Percentiles rank a stretch among this genome's conserved stretches.
phyloP scores from a whole-genome alignment of 2,113 vertebrate species.

The Campylomormyrus tamandua region DNA sequence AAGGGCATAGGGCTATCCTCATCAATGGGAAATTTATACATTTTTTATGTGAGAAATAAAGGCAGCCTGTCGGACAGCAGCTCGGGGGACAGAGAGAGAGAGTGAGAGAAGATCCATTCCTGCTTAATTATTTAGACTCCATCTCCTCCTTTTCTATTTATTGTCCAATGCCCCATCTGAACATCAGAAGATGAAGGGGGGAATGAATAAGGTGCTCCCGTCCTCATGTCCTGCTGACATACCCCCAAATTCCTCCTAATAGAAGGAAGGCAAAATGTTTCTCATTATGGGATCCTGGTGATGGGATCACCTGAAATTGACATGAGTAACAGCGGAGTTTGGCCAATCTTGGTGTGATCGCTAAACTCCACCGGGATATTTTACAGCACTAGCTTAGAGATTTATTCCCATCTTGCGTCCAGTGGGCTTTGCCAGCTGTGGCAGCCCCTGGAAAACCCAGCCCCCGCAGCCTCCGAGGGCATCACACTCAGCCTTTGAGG shows the following conservation, averaged over 20 bases:
- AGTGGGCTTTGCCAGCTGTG: neutral
- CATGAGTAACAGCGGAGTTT: neutral
- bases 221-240: neutral
- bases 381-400: neutral
- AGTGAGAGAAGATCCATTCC: neutral
- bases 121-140: constrained; percentile 20
- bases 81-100: neutral
- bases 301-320: neutral
- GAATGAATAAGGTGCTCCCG: neutral
- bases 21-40: constrained; percentile 4
- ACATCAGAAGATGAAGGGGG: neutral
- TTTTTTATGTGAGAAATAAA: constrained; percentile 13
- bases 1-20: neutral
- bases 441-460: neutral
- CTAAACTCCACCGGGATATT: neutral
- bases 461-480: neutral
- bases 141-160: constrained; percentile 1
- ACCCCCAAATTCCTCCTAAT: neutral
- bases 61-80: neutral
- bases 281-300: neutral
- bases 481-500: neutral
- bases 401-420: neutral
- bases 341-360: neutral
- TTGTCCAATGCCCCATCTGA: constrained; percentile 3
- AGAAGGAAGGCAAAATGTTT: neutral